These are phyloP conservation scores for Hipparchia semele DNA, from an alignment of 2,888 invertebrate species.

Conservation along the genomic window DNA sequence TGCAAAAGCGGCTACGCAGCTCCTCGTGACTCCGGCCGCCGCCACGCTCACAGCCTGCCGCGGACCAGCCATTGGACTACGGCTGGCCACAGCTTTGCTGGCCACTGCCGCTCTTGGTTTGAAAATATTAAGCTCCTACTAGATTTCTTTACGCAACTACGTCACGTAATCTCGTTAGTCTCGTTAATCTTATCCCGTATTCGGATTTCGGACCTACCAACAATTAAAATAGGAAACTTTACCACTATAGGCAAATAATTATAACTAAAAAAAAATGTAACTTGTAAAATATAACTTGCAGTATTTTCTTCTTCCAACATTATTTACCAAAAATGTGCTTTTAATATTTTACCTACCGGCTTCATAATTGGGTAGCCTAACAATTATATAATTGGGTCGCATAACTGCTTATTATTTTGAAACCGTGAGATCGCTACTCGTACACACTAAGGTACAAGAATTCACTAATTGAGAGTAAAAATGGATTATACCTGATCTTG, in stretches of 20 bases:
- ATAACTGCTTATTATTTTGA: neutral
- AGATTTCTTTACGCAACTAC: too few species aligned
- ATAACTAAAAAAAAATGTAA: too few species aligned
- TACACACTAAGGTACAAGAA: neutral
- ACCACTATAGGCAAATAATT: too few species aligned
- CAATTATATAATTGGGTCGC: neutral
- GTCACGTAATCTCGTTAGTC: too few species aligned
- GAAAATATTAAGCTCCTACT: neutral
- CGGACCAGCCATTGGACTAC: constrained; percentile 61
- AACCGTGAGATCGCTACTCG: neutral
- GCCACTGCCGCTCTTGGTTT: constrained; percentile 58
- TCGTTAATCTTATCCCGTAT: too few species aligned
- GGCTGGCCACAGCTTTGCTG: constrained; percentile 57
- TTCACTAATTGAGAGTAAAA: neutral
- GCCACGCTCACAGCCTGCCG: constrained; percentile 35
- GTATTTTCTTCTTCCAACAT: neutral
- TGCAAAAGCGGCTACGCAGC: constrained; percentile 68
- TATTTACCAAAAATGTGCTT: neutral
- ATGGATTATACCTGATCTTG: neutral
- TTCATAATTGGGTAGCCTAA: neutral
- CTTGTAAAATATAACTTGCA: neutral
- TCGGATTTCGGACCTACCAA: too few species aligned
- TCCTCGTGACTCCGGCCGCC: constrained; percentile 60
- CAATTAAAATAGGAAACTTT: too few species aligned
- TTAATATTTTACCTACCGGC: neutral